Base-by-base conservation (phyloP, 92 coral and sea anemone genomes). In the Phymanthus crucifer region DNA sequence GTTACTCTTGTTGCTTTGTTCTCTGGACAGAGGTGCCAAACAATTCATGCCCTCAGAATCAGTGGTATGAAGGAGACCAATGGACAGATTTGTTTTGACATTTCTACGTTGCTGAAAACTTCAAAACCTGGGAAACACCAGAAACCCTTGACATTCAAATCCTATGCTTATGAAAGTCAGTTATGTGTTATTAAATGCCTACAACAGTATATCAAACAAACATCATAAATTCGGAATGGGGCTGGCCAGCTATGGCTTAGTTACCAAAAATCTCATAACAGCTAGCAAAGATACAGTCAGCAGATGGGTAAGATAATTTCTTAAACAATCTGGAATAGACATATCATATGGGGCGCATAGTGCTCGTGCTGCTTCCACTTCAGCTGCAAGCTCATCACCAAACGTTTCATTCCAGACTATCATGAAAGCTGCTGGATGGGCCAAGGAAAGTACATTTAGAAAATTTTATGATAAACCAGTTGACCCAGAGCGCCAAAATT, bases 341-440 rank as follows among this genome's bases (percentile, higher is more conserved):
- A 77, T 72, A 54, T 43, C 24, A 50, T 50, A 52, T 35, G 66
- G 74, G 48, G 56, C 85, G 7, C 89, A 85, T 57, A 85, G 85
- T 72, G 72, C 72, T 75, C 76, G 89, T 27, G 83, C 84, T 35
- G 90, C 87, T 48, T 77, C 87, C 43, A 52, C 84, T 40, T 82
- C 87, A 82, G 85, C 73, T 52, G 73, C 37, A 52, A 50, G 50
- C 47, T 33, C 84, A 50, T 45, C 80, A 48, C 47, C 77, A 45
- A 52, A 72, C 58, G 40, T 81, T 54, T 73, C 79, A 27, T 34
- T 81, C 72, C 36, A 72, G 37, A 73, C 85, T 32, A 81, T 81
- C 72, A 81, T 81, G 85, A 54, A 72, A 54, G 85, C 85, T 54
- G 85, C 79, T 33, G 79, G 79, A 72, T 81, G 85, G 79, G 54